These are phyloP conservation scores for Drosophila lowei DNA, from an alignment of 1,140 invertebrate genomes.

Conservation along the genomic window DNA sequence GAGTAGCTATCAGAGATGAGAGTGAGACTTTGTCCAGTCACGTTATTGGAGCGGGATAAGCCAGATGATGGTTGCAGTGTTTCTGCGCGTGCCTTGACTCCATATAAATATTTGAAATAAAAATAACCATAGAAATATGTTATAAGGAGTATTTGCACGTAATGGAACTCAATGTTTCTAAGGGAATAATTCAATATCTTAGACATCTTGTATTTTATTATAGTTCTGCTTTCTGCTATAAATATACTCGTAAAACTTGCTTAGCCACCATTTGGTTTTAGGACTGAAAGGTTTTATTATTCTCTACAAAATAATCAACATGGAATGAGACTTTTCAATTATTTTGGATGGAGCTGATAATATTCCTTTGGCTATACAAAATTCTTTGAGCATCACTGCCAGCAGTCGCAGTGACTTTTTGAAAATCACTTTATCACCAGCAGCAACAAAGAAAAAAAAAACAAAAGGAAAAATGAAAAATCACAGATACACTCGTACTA, in stretches of 20 bases:
- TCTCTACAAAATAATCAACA: too few species aligned
- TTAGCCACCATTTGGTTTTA: too few species aligned
- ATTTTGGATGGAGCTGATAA: too few species aligned
- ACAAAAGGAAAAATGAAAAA: conserved; percentile 28
- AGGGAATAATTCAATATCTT: background rate
- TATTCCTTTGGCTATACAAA: too few species aligned
- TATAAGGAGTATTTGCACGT: too few species aligned
- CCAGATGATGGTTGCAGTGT: background rate
- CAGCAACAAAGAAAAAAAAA: conserved; percentile 16
- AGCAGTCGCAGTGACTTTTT: conserved; percentile 37
- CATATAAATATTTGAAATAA: too few species aligned
- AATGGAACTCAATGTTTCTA: background rate
- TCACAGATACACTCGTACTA: conserved; percentile 39
- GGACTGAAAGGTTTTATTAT: too few species aligned
- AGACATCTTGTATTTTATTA: too few species aligned
- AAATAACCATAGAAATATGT: too few species aligned
- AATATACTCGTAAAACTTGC: too few species aligned
- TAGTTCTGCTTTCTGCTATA: background rate
- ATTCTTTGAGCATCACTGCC: conserved; percentile 48
- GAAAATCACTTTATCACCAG: conserved; percentile 31
- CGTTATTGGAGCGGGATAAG: conserved; percentile 2
- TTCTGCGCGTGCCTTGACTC: too few species aligned
- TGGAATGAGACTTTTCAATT: too few species aligned
- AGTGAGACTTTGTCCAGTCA: conserved; percentile 34
- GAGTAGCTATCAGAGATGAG: conserved; percentile 26